Evolutionary conservation across 2,797 vertebrate species (phyloP).

Genomic region (Pachyuromys duprasi): DNA sequence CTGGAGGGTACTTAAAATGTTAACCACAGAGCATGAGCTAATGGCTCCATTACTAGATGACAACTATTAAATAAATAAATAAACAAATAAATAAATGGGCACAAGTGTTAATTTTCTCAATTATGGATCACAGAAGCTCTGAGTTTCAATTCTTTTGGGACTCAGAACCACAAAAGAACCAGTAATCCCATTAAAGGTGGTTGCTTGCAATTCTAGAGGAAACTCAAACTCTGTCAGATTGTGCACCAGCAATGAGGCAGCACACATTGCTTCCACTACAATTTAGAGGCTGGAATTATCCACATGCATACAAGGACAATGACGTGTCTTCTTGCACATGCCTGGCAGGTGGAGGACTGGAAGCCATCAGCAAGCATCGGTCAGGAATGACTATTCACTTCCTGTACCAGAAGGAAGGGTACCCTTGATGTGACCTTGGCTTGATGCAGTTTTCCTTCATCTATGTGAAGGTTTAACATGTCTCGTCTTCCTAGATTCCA

Average conservation of each 20-base stretch:
- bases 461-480: not conserved
- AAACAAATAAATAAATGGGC: not conserved
- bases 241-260: slow-evolving; percentile 4
- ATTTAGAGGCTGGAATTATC: slow-evolving; percentile 24
- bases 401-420: no score
- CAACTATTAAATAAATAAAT: not conserved
- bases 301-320: not conserved
- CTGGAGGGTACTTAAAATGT: not conserved
- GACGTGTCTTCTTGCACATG: not conserved
- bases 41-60: not conserved
- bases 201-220: slow-evolving; percentile 4
- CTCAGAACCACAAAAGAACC: not conserved
- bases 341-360: not conserved
- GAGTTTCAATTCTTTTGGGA: not conserved
- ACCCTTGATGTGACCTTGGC: not conserved
- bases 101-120: not conserved
- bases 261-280: slow-evolving; percentile 11
- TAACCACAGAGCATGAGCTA: not conserved
- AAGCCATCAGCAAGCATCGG: not conserved
- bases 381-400: not conserved
- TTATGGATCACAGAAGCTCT: not conserved
- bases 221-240: not conserved
- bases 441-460: not conserved
- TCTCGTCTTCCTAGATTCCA: not conserved
- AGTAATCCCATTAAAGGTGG: not conserved